Conservation (phyloP, 2,888 invertebrate species). For the Lepeophtheirus nordmannii region DNA sequence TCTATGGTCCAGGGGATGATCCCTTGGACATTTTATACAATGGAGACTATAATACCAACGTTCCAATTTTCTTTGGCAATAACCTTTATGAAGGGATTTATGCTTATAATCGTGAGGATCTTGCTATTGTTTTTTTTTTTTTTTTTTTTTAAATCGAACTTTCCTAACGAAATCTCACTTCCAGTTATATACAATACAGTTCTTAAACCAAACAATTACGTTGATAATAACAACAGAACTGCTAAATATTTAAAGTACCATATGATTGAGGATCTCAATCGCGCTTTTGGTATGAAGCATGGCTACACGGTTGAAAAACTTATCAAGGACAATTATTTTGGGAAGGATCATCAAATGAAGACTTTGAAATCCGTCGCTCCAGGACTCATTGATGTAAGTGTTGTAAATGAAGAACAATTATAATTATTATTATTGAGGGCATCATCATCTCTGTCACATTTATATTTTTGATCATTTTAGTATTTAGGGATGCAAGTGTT, state of each 20-base stretch:
- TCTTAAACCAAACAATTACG: neutral
- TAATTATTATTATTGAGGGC: no score
- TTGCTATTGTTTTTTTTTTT: neutral
- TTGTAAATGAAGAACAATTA: neutral
- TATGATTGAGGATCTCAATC: neutral
- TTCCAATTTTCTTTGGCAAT: slow-evolving; percentile 18
- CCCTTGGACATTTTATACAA: slow-evolving; percentile 1
- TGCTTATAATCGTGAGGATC: slow-evolving; percentile 11
- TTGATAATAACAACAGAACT: neutral
- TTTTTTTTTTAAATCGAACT: neutral
- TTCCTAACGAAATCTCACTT: neutral
- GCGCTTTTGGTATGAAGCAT: neutral
- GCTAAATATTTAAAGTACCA: neutral
- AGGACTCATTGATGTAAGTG: neutral
- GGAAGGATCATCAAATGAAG: neutral
- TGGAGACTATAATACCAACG: slow-evolving; percentile 11
- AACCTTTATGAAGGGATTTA: slow-evolving; percentile 16
- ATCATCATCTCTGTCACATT: neutral
- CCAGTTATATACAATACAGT: neutral
- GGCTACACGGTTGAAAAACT: neutral
- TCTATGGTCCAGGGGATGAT: neutral
- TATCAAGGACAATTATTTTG: neutral
- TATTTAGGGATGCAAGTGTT: neutral
- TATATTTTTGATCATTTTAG: neutral
- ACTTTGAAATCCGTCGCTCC: neutral